These are phyloP conservation scores for Drosophila paranaensis DNA, from an alignment of 2,888 invertebrate genomes.

Conservation along the genomic window DNA sequence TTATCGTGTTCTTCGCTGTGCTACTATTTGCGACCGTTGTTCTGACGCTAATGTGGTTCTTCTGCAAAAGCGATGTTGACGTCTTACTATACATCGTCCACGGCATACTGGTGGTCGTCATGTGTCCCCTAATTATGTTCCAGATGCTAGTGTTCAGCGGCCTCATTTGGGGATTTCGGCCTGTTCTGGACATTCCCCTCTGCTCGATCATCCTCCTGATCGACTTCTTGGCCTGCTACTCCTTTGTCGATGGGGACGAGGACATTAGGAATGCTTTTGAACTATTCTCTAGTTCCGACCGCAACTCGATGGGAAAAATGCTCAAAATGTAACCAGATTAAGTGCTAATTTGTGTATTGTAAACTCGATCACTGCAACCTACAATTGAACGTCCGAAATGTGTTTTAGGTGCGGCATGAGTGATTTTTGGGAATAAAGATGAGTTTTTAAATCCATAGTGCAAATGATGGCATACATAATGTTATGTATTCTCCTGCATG, in stretches of 20 bases:
- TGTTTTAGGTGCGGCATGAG: not conserved
- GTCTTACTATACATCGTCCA: not conserved
- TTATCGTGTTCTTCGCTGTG: not conserved
- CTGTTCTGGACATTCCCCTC: constrained; percentile 51
- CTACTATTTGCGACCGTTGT: fast-evolving
- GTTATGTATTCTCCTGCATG: no score
- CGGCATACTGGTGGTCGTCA: constrained; percentile 15
- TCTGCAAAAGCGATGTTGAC: not conserved
- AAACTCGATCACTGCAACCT: not conserved
- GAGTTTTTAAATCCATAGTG: not conserved
- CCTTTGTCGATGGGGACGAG: constrained; percentile 10
- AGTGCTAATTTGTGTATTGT: not conserved
- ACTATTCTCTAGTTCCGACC: not conserved
- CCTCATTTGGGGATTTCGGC: not conserved
- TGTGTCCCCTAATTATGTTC: constrained; percentile 50
- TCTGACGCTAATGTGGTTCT: not conserved
- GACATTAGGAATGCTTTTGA: not conserved
- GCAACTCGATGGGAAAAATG: not conserved
- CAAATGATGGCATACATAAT: not conserved
- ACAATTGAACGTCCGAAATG: not conserved
- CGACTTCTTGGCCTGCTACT: constrained; percentile 49
- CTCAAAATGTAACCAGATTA: no score
- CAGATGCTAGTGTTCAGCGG: constrained; percentile 60
- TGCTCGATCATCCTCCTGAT: constrained; percentile 50
- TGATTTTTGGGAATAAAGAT: not conserved